Conservation (phyloP, 2,888 invertebrate genomes). For the Hedychridium roseum region DNA sequence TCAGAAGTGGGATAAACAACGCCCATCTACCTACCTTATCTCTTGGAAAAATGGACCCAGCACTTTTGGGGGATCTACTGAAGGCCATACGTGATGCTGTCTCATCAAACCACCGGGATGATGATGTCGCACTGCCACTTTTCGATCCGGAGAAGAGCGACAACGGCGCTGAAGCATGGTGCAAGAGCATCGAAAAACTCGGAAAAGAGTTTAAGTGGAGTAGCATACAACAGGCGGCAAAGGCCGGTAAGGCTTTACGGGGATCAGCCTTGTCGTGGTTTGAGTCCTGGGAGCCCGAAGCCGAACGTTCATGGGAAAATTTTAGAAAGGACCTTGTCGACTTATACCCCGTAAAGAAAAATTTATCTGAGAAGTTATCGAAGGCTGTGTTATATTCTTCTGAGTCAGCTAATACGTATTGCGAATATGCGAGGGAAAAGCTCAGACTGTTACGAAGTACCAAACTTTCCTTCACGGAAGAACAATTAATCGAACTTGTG, state of each 20-base stretch:
- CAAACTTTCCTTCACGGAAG: neutral
- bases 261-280: neutral
- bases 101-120: neutral
- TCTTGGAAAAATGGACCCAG: neutral
- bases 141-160: conserved; percentile 15
- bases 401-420: neutral
- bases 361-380: neutral
- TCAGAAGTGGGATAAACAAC: neutral
- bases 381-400: conserved; percentile 5
- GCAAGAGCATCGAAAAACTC: conserved; percentile 9
- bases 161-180: conserved; percentile 6
- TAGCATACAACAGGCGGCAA: neutral
- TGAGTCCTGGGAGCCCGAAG: neutral
- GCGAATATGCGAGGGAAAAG: neutral
- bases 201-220: neutral
- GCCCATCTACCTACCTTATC: neutral
- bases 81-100: neutral
- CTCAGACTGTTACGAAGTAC: neutral
- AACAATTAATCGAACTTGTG: conserved; percentile 3
- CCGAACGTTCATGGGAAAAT: neutral
- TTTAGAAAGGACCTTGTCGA: conserved; percentile 2
- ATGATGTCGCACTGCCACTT: conserved; percentile 5
- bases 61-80: neutral
- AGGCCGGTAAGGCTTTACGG: neutral
- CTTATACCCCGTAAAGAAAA: conserved; percentile 7